Evolutionary conservation across 2,888 invertebrate genomes (phyloP).

Genomic region (Hyppa rectilinea): DNA sequence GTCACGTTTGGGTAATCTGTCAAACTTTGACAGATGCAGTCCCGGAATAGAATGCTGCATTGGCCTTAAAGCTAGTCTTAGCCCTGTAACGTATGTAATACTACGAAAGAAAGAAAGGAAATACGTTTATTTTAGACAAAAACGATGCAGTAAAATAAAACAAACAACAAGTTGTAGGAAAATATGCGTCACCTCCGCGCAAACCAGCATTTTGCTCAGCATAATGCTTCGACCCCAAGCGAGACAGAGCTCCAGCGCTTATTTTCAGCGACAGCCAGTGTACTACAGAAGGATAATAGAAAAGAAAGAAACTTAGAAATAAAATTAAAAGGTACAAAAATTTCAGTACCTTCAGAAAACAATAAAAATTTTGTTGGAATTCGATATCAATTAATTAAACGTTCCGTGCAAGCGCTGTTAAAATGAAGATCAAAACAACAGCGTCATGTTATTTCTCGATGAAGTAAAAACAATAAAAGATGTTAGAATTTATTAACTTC

Average conservation of each 20-base stretch:
- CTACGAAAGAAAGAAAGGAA: background rate
- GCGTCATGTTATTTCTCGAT: background rate
- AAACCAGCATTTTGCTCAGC: no score
- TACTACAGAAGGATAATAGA: no score
- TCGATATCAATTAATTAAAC: constrained; percentile 6
- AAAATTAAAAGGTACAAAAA: no score
- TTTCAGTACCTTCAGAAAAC: no score
- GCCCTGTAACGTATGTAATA: background rate
- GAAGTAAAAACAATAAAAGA: constrained; percentile 2
- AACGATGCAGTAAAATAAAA: no score
- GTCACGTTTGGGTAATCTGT: constrained; percentile 49
- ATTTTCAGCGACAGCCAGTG: no score
- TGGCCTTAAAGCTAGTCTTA: constrained; percentile 16
- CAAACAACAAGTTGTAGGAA: no score
- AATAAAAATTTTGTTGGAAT: background rate
- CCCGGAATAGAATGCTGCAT: constrained; percentile 40
- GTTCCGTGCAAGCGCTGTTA: background rate
- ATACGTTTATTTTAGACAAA: no score
- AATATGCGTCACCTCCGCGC: no score
- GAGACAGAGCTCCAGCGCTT: no score
- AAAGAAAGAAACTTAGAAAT: no score
- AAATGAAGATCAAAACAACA: constrained; percentile 1
- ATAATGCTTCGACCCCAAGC: no score
- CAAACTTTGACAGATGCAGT: constrained; percentile 51
- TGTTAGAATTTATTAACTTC: constrained; percentile 1